Base-by-base conservation (phyloP, 2,113 vertebrate genomes). In the Amblyopsis rosae region DNA sequence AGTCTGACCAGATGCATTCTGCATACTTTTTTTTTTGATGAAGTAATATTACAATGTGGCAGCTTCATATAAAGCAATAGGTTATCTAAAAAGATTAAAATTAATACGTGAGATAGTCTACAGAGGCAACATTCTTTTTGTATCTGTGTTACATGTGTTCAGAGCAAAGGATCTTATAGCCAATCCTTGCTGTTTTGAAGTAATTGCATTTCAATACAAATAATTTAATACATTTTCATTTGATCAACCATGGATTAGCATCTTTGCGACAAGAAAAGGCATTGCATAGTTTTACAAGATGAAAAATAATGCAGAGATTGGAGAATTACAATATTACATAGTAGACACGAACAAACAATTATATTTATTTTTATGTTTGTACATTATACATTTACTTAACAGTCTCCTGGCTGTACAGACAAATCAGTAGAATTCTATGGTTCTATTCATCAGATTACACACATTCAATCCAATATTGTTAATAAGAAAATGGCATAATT, bases 201-300 rank as follows among this genome's bases (percentile, higher is more conserved):
- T 61, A 69, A 16, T 9, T 66, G 61, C 62, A 41, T 2, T 41
- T 26, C 26, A 26, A 26, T 26, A 26, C 4, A 41, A 41, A 41
- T 73, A 0, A 71, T 81, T 49, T 8, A 17, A 57, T 46, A 9
- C 11, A 47, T 47, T 81, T 83, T 82, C 80, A 77, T 82, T 67
- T 70, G n/a, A 73, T 13, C 45, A 58, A 45, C 15, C 26, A 49
- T 41, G 62, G 35, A 65, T 17, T 48, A n/a, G 32, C 26, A 26
- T 26, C 26, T 26, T 26, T 26, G 26, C 26, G 1, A 26, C 26
- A 26, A 26, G 26, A 26, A 26, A 26, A 26, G 26, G 1, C 26
- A 26, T 26, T 26, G 26, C 26, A 26, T 26, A 26, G 19, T 19
- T 19, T 19, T 19, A 19, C 19, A 19, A 19, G 19, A 19, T 19